Evolutionary conservation across 2,888 invertebrate species (phyloP).

Genomic region (Serripes groenlandicus): DNA sequence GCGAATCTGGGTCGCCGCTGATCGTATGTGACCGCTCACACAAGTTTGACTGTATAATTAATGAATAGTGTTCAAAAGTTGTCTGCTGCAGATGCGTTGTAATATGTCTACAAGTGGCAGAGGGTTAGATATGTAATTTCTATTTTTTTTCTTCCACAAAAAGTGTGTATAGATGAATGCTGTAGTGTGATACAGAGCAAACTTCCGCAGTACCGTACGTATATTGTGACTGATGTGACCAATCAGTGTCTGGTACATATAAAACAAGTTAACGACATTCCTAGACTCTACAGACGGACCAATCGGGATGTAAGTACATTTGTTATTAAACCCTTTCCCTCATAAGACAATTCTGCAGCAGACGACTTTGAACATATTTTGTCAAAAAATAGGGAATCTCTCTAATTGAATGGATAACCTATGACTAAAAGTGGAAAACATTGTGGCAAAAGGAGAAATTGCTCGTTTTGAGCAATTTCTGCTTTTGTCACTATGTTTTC

Average conservation of each 20-base stretch:
- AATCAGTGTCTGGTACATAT: slow-evolving; percentile 82
- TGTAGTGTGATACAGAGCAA: slow-evolving; percentile 64
- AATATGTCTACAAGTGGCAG: too few relatives aligned
- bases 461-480: not conserved
- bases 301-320: slow-evolving; percentile 90
- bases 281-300: slow-evolving; percentile 96
- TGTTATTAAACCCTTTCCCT: not conserved
- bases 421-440: not conserved
- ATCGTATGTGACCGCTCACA: too few relatives aligned
- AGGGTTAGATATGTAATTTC: too few relatives aligned
- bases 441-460: not conserved
- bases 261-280: slow-evolving; percentile 94
- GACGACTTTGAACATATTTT: not conserved
- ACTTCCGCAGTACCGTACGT: slow-evolving; percentile 78
- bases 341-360: not conserved
- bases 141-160: not conserved
- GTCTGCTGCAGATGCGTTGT: too few relatives aligned
- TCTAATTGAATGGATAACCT: not conserved
- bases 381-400: not conserved
- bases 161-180: slow-evolving; percentile 73
- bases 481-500: not conserved
- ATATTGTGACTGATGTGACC: slow-evolving; percentile 82
- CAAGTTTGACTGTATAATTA: too few relatives aligned
- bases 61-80: too few relatives aligned
- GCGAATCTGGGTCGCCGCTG: too few relatives aligned